Evolutionary conservation across 1,140 invertebrate species (phyloP).

Genomic region (Cotesia typhae): DNA sequence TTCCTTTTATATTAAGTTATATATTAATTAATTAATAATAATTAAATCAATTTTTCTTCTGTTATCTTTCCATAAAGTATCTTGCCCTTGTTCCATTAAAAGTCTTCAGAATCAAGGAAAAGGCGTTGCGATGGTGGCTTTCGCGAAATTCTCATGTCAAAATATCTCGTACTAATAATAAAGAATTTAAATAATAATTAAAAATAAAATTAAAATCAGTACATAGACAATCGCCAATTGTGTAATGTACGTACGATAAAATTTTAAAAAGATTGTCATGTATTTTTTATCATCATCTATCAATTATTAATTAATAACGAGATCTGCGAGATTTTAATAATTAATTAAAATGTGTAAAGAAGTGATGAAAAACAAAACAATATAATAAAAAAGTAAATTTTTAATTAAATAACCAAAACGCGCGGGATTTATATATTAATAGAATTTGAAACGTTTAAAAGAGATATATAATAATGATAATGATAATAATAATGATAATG

Average conservation of each 20-base stretch:
- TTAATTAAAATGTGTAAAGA: background rate
- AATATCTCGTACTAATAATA: background rate
- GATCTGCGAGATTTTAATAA: background rate
- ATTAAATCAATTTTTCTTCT: background rate
- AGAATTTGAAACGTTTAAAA: background rate
- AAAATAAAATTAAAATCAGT: background rate
- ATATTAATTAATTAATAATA: background rate
- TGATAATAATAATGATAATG: background rate
- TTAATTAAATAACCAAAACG: constrained; percentile 16
- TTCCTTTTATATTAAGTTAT: background rate
- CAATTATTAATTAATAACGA: background rate
- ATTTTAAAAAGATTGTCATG: background rate
- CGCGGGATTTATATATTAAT: constrained; percentile 10
- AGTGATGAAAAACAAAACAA: background rate
- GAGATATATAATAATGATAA: constrained; percentile 1
- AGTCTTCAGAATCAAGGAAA: background rate
- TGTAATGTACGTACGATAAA: constrained; percentile 8
- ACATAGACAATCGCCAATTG: background rate
- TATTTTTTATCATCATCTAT: background rate
- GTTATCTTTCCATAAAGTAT: background rate
- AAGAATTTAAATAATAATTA: too few species aligned
- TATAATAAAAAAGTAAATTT: background rate
- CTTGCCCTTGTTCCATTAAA: background rate
- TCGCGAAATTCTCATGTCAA: constrained; percentile 10
- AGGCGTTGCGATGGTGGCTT: background rate